Evolutionary conservation across 1,140 invertebrate species (phyloP), one percentile per base, ranked within the genome.

Genomic region (Drosophila biarmipes): DNA sequence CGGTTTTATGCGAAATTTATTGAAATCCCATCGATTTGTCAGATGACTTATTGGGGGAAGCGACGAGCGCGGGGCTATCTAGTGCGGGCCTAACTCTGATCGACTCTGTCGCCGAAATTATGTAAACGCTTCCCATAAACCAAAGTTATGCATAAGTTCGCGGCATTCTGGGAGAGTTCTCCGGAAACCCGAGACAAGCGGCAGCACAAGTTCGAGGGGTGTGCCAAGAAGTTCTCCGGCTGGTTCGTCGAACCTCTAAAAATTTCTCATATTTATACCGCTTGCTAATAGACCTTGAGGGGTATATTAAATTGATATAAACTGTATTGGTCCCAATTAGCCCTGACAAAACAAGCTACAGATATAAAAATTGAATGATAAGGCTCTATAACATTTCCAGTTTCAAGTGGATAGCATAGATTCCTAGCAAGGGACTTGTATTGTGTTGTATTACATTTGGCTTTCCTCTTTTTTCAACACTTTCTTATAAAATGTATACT

Each of bases 1-100:
- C 62, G 61, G 56, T 64, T 89, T 85, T 78, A 86, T 86, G 81
- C 81, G 73, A 80, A 78, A 59, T 79, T 79, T 87, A 84, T 87
- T 89, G 75, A 84, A 84, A 89, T 89, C 52, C 14, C 45, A 14
- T n/a, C 66, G 40, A 59, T 73, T 58, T 66, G 42, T 51, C 54
- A 24, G 12, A 40, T 64, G 76, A 80, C 54, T 85, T 80, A 73
- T 74, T 66, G 38, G 27, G 53, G 53, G 45, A 53, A 14, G 15
- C 21, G 40, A 40, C 31, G 12, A 34, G 38, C 17, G 46, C 15
- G n/a, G 0, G 15, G 40, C 42, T 57, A 19, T 51, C 43, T 34
- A 15, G 11, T 43, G 17, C 8, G 15, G 17, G 15, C 15, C 38
- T 7, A 19, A 24, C 14, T 69, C 59, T 86, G 84, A 87, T 89